Evolutionary conservation across 2,113 vertebrate genomes (phyloP).

Genomic region (Hippocampus comes): DNA sequence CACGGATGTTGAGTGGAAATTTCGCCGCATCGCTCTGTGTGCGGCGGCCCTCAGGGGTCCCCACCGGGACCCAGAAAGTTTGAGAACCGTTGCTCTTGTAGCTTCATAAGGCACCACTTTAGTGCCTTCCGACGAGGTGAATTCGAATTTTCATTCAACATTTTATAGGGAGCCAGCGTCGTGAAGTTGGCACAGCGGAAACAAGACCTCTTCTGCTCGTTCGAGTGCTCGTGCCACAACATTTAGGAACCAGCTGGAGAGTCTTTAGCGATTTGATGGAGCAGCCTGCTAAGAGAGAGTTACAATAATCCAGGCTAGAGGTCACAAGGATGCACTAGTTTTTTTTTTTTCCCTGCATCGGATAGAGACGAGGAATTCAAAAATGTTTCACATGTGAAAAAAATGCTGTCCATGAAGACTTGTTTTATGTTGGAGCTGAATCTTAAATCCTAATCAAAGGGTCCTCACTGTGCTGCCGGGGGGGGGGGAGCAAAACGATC

Average conservation of each 20-base stretch:
- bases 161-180: neutral
- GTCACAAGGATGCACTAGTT: neutral
- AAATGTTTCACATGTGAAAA: neutral
- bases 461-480: too few species aligned
- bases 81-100: neutral
- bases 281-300: constrained; percentile 2
- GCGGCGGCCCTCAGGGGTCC: neutral
- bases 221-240: neutral
- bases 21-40: too few species aligned
- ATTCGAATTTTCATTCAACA: neutral
- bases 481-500: too few species aligned
- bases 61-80: neutral
- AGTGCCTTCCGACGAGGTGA: neutral
- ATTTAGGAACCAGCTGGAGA: neutral
- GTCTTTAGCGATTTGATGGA: neutral
- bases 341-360: neutral
- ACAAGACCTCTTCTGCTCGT: neutral
- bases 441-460: too few species aligned
- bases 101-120: neutral
- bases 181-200: neutral
- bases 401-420: neutral
- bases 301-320: neutral
- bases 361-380: neutral
- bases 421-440: neutral
- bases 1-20: too few species aligned